Base-by-base conservation (phyloP, 1,140 invertebrate species). In the Drosophila rhopaloa region DNA sequence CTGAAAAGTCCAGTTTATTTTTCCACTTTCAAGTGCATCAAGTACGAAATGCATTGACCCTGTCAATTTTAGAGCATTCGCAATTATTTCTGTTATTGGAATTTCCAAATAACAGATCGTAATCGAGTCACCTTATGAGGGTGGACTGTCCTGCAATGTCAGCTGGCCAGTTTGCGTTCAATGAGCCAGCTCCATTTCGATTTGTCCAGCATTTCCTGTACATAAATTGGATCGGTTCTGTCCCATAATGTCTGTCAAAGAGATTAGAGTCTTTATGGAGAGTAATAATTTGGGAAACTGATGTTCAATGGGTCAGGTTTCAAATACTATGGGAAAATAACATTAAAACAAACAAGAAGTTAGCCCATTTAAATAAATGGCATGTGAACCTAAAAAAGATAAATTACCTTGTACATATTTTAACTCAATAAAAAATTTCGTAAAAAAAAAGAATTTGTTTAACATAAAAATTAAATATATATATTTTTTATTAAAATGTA, bases 131-230 rank as follows among this genome's bases (percentile, higher is more conserved):
- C 35, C 46, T 51, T 58, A 85, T 86, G 74, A 46, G 74, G 78
- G 81, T 76, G 41, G 43, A 68, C 24, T 67, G 73, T 76, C 43
- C 74, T 57, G 50, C 13, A 19, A 32, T 44, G 70, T 75, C 74
- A 53, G 50, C 54, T 53, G 37, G 37, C 44, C 72, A 56, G 38
- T 61, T 55, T 55, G 62, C 19, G 19, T 47, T 57, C 43, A 63
- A 63, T 71, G 62, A 77, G 79, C 57, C 58, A 68, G 46, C 70
- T 76, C 61, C 47, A 63, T 51, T 81, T 76, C 81, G 67, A 81
- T 84, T 85, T 84, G 81, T 73, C 59, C 38, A 65, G 35, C 73
- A 74, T 74, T 84, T 85, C 78, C 81, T 72, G 73, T n/a, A 44
- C 37, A 48, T 58, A 61, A 65, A 81, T 62, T 77, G 29, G 54